These are phyloP conservation scores for Beroe forskalii DNA, from an alignment of 37 sponge, comb jelly and placozoan genomes.

Conservation along the genomic window DNA sequence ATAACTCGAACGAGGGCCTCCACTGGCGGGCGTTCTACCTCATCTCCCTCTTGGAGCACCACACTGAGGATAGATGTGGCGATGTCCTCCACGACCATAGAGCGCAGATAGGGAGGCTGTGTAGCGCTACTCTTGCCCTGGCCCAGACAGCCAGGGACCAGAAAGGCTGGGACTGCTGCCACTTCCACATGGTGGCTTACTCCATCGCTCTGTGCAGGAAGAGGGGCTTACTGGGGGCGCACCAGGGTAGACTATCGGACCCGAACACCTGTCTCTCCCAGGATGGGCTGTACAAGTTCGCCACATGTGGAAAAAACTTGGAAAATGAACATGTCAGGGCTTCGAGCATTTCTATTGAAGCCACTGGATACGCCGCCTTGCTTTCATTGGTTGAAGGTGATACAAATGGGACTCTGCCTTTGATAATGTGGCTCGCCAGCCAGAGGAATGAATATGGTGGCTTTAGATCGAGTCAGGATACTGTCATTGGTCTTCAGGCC, in stretches of 20 bases:
- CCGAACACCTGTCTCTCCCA: neutral
- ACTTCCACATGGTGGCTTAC: constrained; percentile 14
- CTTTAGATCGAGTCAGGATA: constrained; percentile 53
- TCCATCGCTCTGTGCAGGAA: constrained; percentile 1
- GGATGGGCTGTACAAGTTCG: neutral
- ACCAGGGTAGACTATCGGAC: neutral
- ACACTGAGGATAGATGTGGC: neutral
- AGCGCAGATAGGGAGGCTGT: neutral
- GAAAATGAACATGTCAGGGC: neutral
- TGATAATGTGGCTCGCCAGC: constrained; percentile 37
- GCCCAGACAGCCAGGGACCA: neutral
- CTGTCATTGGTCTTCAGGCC: constrained; percentile 37
- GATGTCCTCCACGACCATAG: neutral
- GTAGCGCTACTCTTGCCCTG: neutral
- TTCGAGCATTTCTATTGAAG: constrained; percentile 12
- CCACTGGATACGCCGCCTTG: constrained; percentile 23
- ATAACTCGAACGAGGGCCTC: neutral
- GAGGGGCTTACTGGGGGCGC: neutral
- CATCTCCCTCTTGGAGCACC: constrained; percentile 24
- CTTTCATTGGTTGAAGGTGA: neutral
- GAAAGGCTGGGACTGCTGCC: too few species aligned
- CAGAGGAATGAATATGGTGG: constrained; percentile 42
- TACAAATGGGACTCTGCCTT: neutral
- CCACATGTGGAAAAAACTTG: constrained; percentile 23
- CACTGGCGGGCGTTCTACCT: constrained; percentile 40